These are phyloP conservation scores for Odocoileus virginianus DNA, from an alignment of 2,113 vertebrate genomes.

Conservation along the genomic window DNA sequence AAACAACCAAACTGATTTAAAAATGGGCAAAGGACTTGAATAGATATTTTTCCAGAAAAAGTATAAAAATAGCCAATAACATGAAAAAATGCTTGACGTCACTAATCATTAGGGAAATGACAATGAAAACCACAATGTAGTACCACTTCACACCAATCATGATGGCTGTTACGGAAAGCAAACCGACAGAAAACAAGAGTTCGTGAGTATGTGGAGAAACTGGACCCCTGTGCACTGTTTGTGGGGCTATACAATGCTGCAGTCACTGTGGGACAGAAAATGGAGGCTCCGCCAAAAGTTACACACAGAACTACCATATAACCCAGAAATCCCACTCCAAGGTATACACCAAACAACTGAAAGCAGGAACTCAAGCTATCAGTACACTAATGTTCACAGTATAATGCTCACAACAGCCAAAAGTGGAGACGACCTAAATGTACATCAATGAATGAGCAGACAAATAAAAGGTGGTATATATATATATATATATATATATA, in stretches of 20 bases:
- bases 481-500: background rate
- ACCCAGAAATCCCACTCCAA: background rate
- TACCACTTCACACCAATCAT: background rate
- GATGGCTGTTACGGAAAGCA: background rate
- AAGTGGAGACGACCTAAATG: background rate
- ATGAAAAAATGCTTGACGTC: background rate
- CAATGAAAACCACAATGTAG: background rate
- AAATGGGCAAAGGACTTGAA: background rate
- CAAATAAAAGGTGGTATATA: background rate
- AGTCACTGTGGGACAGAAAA: background rate
- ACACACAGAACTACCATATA: background rate
- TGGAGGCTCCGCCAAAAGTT: background rate
- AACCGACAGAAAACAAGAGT: background rate
- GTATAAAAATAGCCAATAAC: background rate
- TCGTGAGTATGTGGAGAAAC: background rate
- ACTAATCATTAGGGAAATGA: background rate
- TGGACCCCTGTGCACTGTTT: background rate
- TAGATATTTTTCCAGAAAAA: background rate
- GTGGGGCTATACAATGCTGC: background rate
- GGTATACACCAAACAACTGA: background rate
- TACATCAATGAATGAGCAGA: background rate
- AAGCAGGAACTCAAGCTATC: background rate
- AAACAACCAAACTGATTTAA: background rate
- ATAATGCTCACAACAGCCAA: background rate
- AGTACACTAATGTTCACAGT: background rate